Evolutionary conservation across 2,113 vertebrate genomes (phyloP).

Genomic region (Chaenocephalus aceratus): DNA sequence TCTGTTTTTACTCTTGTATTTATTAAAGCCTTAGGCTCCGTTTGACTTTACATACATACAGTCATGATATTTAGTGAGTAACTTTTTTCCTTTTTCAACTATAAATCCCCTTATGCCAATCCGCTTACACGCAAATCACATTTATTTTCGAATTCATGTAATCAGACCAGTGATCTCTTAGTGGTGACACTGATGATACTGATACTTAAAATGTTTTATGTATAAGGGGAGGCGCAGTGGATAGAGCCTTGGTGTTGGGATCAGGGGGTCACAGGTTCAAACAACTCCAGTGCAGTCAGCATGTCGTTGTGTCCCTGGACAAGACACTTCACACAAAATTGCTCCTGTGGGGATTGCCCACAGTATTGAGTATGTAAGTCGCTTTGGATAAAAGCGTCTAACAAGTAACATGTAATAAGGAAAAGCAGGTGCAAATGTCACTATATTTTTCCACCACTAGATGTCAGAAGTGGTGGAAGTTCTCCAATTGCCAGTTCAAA

Average conservation of each 20-base stretch:
- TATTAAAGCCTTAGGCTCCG: no score
- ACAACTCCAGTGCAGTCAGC: no score
- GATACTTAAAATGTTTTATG: slow-evolving; percentile 14
- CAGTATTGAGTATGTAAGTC: no score
- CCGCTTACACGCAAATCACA: neutral
- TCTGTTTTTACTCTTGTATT: no score
- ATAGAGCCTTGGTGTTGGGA: no score
- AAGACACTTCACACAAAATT: no score
- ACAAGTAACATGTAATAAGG: neutral
- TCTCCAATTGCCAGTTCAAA: fast-evolving
- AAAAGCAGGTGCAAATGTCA: neutral
- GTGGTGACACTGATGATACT: neutral
- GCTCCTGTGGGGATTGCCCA: no score
- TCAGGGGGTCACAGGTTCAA: no score
- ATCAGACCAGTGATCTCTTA: slow-evolving; percentile 9
- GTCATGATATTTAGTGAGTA: neutral
- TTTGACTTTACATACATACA: neutral
- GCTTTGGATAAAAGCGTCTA: no score
- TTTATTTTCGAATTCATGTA: neutral
- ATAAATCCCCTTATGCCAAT: neutral
- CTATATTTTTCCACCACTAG: slow-evolving; percentile 15
- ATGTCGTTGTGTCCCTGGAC: no score
- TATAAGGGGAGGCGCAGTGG: neutral
- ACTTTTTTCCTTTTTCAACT: neutral
- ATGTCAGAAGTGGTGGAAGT: slow-evolving; percentile 2